A percentile compares a stretch with the other conserved stretches of the same genome.
Conservation (phyloP, 1,140 invertebrate genomes). For the Bactericera cockerelli region DNA sequence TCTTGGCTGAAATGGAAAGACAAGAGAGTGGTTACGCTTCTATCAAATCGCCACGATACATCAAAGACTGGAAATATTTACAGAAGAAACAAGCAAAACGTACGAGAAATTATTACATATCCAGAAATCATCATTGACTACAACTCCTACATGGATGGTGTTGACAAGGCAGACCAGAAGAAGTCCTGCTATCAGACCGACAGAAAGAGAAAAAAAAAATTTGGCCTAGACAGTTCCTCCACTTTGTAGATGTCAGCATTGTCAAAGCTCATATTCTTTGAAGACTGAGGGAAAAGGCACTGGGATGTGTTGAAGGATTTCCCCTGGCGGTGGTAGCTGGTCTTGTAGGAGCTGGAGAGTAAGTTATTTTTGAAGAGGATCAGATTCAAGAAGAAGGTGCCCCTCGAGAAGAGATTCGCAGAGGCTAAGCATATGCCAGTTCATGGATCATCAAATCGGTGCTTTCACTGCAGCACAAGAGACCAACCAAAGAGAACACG, state of each 20-base stretch:
- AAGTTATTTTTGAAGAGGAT: not conserved
- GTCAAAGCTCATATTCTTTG: conserved; percentile 20
- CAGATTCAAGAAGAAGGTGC: not conserved
- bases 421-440: not conserved
- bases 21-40: conserved; percentile 2
- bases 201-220: conserved; percentile 27
- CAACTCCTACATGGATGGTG: conserved; percentile 27
- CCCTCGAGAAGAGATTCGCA: conserved; percentile 3
- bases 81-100: conserved; percentile 5
- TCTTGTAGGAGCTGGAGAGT: not conserved
- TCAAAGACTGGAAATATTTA: not conserved
- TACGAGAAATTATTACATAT: conserved; percentile 18
- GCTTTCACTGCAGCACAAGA: not conserved
- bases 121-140: conserved; percentile 26
- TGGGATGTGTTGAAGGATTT: not conserved
- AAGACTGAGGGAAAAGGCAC: not conserved
- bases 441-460: not conserved
- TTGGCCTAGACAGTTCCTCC: conserved; percentile 27
- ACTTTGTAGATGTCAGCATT: conserved; percentile 22
- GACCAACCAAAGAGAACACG: not conserved
- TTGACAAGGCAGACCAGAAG: conserved; percentile 27
- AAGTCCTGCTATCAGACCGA: conserved; percentile 25
- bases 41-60: conserved; percentile 11
- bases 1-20: conserved; percentile 8
- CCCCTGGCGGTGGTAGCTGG: not conserved